These are phyloP conservation scores for Pithys albifrons DNA, from an alignment of 2,113 vertebrate genomes.

Conservation along the genomic window DNA sequence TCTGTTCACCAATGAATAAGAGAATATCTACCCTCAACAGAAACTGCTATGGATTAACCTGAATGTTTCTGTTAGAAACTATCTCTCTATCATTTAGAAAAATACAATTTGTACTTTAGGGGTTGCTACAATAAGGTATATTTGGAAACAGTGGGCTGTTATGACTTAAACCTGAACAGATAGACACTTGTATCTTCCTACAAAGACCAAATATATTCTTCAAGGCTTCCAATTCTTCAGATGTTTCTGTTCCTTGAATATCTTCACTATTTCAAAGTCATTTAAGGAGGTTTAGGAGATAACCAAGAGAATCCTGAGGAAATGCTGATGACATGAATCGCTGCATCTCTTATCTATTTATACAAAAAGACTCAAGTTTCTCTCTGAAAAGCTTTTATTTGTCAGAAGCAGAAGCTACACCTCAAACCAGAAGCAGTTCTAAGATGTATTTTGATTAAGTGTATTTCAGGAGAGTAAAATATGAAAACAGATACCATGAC, in stretches of 20 bases:
- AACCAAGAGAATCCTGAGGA: neutral
- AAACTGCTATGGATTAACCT: neutral
- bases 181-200: neutral
- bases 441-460: neutral
- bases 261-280: neutral
- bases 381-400: neutral
- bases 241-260: neutral
- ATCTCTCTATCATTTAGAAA: neutral
- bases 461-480: neutral
- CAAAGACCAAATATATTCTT: neutral
- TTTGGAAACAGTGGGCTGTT: neutral
- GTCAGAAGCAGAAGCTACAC: neutral
- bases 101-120: neutral
- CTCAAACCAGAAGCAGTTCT: neutral
- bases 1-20: neutral
- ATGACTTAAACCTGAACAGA: neutral
- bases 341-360: neutral
- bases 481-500: neutral
- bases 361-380: neutral
- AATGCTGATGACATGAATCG: neutral
- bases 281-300: neutral
- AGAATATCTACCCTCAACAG: neutral
- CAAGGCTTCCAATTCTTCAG: neutral
- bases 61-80: neutral
- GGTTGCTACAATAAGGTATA: neutral